A percentile compares a stretch with the other conserved stretches of the same genome.
phyloP scores from a whole-genome alignment of 2,797 vertebrate species.

The Euphonia xanthogaster region DNA sequence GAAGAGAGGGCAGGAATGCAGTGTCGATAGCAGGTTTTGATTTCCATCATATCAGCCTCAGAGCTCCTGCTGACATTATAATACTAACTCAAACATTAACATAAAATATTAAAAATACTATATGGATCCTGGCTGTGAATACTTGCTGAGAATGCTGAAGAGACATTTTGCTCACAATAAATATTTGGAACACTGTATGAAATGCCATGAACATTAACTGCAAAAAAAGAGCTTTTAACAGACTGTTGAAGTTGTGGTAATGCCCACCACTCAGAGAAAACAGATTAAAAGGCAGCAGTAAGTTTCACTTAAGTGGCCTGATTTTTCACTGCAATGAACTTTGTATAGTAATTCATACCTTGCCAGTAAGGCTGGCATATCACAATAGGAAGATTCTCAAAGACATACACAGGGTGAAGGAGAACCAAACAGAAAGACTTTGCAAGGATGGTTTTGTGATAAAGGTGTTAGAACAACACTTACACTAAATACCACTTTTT shows the following conservation, averaged over 20 bases:
- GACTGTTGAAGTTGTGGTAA: background rate
- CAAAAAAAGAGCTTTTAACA: background rate
- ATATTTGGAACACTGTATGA: constrained; percentile 31
- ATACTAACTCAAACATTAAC: constrained; percentile 62
- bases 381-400: background rate
- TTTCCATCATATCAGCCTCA: constrained; percentile 30
- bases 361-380: background rate
- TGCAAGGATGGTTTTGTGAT: background rate
- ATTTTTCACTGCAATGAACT: background rate
- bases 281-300: background rate
- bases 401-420: background rate
- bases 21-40: background rate
- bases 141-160: constrained; percentile 32
- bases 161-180: background rate
- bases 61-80: constrained; percentile 45
- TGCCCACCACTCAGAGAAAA: background rate
- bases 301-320: background rate
- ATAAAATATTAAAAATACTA: constrained; percentile 67
- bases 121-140: constrained; percentile 34
- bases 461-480: background rate
- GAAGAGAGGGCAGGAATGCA: constrained; percentile 24
- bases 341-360: background rate
- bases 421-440: background rate
- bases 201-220: background rate
- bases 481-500: background rate